phyloP scores from a whole-genome alignment of 2,113 vertebrate genomes.

The Elaphurus davidianus region DNA sequence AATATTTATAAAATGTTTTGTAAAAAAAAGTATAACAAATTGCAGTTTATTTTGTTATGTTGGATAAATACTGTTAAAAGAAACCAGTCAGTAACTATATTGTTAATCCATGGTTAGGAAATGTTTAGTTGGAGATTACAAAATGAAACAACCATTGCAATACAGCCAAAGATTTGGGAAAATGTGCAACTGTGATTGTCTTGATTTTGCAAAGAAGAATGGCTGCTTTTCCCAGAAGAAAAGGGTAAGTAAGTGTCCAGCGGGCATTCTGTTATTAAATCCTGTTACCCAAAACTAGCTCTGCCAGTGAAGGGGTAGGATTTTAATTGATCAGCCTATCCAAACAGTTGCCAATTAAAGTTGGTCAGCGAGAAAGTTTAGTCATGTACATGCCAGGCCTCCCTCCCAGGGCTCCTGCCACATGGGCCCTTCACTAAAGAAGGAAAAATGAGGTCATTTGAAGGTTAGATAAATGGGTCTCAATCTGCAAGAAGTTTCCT shows the following conservation, averaged over 20 bases:
- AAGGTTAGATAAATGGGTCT: neutral
- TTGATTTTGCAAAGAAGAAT: conserved; percentile 84
- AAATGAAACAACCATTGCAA: conserved; percentile 90
- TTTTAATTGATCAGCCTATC: neutral
- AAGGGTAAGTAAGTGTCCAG: conserved; percentile 52
- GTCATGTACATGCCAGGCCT: neutral
- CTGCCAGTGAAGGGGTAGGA: neutral
- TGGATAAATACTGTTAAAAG: conserved; percentile 91
- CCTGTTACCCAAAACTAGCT: neutral
- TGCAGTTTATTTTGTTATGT: conserved; percentile 94
- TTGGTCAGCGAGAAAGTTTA: neutral
- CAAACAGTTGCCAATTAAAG: neutral
- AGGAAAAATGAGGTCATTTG: neutral
- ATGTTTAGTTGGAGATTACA: conserved; percentile 89
- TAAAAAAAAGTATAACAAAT: conserved; percentile 90
- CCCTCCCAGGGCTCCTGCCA: neutral
- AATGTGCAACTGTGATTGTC: conserved; percentile 86
- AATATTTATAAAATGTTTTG: conserved; percentile 94
- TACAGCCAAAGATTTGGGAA: conserved; percentile 93
- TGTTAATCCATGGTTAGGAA: conserved; percentile 89
- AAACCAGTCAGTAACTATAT: conserved; percentile 89
- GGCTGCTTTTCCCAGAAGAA: conserved; percentile 60
- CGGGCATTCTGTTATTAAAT: neutral
- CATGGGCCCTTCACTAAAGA: neutral
- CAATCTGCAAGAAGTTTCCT: neutral